These are phyloP conservation scores for Microctonus aethiopoides DNA, from an alignment of 2,888 invertebrate genomes.

Conservation along the genomic window DNA sequence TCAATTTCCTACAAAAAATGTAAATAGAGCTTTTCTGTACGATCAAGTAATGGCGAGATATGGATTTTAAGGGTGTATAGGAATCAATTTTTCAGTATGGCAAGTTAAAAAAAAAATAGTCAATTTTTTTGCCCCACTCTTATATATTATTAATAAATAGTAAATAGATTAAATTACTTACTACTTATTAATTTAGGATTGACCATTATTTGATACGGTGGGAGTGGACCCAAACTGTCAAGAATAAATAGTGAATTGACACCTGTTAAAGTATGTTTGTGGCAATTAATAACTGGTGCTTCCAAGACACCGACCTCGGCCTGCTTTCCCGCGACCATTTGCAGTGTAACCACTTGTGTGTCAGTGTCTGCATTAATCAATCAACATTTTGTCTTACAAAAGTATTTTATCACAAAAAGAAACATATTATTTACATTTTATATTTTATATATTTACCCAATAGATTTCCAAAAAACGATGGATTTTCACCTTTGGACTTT, in stretches of 20 bases:
- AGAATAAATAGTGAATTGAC: conserved; percentile 62
- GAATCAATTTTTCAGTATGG: too few relatives aligned
- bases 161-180: too few relatives aligned
- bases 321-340: conserved; percentile 59
- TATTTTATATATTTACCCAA: conserved; percentile 46
- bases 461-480: conserved; percentile 57
- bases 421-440: not conserved
- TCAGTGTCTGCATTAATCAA: conserved; percentile 47
- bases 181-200: conserved; percentile 72
- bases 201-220: conserved; percentile 75
- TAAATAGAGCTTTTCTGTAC: too few relatives aligned
- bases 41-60: too few relatives aligned
- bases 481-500: conserved; percentile 53
- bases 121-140: too few relatives aligned
- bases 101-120: too few relatives aligned
- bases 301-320: conserved; percentile 56
- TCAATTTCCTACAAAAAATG: too few relatives aligned
- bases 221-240: conserved; percentile 75
- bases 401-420: not conserved
- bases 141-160: not conserved
- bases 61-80: too few relatives aligned
- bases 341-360: conserved; percentile 54
- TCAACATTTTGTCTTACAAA: not conserved
- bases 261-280: conserved; percentile 49
- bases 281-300: conserved; percentile 54